Conservation (phyloP, 2,797 vertebrate genomes). For the Danio aesculapii region DNA sequence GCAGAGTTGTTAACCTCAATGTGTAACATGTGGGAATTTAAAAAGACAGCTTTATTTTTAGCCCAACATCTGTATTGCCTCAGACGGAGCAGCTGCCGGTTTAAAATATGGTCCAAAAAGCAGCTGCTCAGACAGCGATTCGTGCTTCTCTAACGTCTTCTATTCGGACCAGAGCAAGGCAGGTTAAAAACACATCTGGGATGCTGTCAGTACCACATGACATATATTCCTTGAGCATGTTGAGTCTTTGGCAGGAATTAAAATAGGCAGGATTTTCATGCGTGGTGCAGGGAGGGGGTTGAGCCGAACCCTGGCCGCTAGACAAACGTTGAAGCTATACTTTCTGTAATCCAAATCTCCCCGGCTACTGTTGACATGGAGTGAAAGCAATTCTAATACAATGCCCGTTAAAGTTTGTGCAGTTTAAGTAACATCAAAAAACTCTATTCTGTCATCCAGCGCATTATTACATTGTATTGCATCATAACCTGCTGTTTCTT, state of each 20-base stretch:
- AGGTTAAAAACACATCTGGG: slow-evolving; percentile 18
- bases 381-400: slow-evolving; percentile 58
- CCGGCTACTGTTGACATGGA: slow-evolving; percentile 68
- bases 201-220: background rate
- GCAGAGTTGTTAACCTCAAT: slow-evolving; percentile 50
- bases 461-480: slow-evolving; percentile 55
- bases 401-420: slow-evolving; percentile 60
- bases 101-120: slow-evolving; percentile 52
- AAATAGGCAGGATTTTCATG: slow-evolving; percentile 13
- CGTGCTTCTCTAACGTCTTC: slow-evolving; percentile 22
- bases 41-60: slow-evolving; percentile 71
- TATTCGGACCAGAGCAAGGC: slow-evolving; percentile 51
- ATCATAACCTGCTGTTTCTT: slow-evolving; percentile 67
- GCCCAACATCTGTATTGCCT: slow-evolving; percentile 69
- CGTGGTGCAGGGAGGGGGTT: background rate
- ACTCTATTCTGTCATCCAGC: slow-evolving; percentile 62
- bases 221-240: background rate
- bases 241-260: slow-evolving; percentile 21
- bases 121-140: slow-evolving; percentile 63
- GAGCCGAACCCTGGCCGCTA: slow-evolving; percentile 2
- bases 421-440: slow-evolving; percentile 65
- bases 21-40: slow-evolving; percentile 54
- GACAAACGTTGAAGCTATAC: slow-evolving; percentile 19
- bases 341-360: slow-evolving; percentile 77
- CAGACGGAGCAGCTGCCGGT: slow-evolving; percentile 66